Evolutionary conservation across 2,797 vertebrate species (phyloP).

Genomic region (Coluber constrictor): DNA sequence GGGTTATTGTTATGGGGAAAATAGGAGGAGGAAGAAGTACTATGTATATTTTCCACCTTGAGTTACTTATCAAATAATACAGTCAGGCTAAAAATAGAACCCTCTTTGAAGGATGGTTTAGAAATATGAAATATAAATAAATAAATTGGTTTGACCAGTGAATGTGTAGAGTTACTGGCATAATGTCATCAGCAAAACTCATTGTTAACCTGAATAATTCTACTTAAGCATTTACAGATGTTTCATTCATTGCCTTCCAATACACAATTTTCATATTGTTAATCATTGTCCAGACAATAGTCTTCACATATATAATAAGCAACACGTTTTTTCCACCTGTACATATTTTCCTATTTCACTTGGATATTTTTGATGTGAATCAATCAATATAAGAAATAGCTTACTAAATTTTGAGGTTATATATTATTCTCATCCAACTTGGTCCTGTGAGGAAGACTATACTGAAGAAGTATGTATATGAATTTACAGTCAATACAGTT

Average conservation of each 20-base stretch:
- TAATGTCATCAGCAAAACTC: not conserved
- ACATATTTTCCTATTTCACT: not conserved
- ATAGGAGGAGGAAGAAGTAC: no score
- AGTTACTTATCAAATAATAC: no score
- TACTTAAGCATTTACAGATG: not conserved
- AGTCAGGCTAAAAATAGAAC: no score
- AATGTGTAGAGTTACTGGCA: not conserved
- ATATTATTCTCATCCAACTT: not conserved
- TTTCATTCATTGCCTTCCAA: not conserved
- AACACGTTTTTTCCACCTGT: not conserved
- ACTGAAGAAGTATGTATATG: not conserved
- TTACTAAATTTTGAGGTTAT: not conserved
- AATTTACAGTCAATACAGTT: not conserved
- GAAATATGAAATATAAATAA: no score
- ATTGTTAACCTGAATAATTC: not conserved
- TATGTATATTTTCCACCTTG: no score
- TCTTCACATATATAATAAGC: not conserved
- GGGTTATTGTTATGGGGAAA: no score
- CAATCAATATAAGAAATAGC: not conserved
- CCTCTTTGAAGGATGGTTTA: no score
- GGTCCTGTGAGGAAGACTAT: not conserved
- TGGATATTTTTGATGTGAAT: not conserved
- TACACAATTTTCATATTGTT: not conserved
- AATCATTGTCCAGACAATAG: not conserved
- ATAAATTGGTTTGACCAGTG: not conserved